phyloP scores from a whole-genome alignment of 2,113 vertebrate species.

The Ammodytes dubius region DNA sequence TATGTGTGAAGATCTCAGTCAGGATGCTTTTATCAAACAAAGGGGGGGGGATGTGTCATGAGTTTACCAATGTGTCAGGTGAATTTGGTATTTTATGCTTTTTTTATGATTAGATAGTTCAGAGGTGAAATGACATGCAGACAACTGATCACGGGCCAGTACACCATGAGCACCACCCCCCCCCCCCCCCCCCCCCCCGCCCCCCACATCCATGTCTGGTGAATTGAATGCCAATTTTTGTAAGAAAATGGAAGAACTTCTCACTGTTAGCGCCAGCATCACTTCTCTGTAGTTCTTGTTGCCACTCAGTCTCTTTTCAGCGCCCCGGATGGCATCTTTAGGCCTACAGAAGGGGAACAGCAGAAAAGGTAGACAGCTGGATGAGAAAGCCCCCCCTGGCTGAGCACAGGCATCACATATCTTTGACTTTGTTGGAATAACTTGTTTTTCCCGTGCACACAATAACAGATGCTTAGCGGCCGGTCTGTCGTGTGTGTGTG shows the following conservation, averaged over 20 bases:
- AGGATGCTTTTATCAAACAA: slow-evolving; percentile 22
- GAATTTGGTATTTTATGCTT: too few species aligned
- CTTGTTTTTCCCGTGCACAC: slow-evolving; percentile 24
- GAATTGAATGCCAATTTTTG: neutral
- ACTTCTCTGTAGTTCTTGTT: slow-evolving; percentile 98
- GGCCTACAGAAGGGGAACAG: slow-evolving; percentile 85
- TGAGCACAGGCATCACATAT: slow-evolving; percentile 18
- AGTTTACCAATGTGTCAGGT: too few species aligned
- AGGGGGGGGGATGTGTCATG: neutral
- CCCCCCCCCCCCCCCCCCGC: too few species aligned
- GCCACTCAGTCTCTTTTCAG: slow-evolving; percentile 95
- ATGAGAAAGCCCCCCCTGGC: slow-evolving; percentile 11
- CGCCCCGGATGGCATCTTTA: slow-evolving; percentile 96
- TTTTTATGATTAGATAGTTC: too few species aligned
- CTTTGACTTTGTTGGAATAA: slow-evolving; percentile 46
- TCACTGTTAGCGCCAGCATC: slow-evolving; percentile 96
- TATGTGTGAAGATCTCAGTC: slow-evolving; percentile 13
- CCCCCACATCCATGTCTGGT: too few species aligned
- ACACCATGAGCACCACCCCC: too few species aligned
- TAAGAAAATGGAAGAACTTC: slow-evolving; percentile 51
- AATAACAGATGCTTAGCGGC: slow-evolving; percentile 52
- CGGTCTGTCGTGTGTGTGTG: slow-evolving; percentile 33
- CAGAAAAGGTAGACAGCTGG: slow-evolving; percentile 29
- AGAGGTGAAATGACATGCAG: too few species aligned
- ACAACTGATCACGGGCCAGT: too few species aligned